Evolutionary conservation across 2,113 vertebrate species (phyloP).

Genomic region (Ia io): DNA sequence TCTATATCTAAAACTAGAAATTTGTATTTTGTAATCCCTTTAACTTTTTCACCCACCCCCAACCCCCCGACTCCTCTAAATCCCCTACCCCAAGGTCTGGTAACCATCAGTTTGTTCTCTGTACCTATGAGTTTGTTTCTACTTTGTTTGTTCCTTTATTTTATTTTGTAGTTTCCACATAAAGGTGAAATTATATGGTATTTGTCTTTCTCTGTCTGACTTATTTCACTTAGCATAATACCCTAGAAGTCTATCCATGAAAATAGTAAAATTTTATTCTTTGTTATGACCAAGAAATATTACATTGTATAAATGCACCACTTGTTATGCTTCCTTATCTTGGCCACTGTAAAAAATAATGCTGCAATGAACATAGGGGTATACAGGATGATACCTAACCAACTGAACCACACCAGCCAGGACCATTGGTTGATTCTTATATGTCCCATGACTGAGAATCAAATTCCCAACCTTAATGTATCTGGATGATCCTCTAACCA

Average conservation of each 20-base stretch:
- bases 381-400: no score
- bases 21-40: not conserved
- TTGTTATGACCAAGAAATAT: not conserved
- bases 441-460: not conserved
- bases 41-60: not conserved
- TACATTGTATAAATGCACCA: not conserved
- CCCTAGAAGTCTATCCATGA: not conserved
- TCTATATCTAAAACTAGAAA: not conserved
- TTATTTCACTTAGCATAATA: not conserved
- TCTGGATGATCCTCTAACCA: not conserved
- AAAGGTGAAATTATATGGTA: not conserved
- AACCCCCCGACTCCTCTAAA: not conserved
- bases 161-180: not conserved
- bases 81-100: not conserved
- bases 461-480: not conserved
- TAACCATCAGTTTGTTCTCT: not conserved
- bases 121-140: not conserved
- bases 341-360: not conserved
- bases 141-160: not conserved
- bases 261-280: not conserved
- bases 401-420: no score
- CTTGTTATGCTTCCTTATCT: not conserved
- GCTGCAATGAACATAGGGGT: not conserved
- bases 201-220: not conserved
- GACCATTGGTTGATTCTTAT: not conserved